A percentile compares a stretch with the other conserved stretches of the same genome.
Evolutionary conservation across 1,140 invertebrate genomes (phyloP).

Genomic region (Conus ventricosus): DNA sequence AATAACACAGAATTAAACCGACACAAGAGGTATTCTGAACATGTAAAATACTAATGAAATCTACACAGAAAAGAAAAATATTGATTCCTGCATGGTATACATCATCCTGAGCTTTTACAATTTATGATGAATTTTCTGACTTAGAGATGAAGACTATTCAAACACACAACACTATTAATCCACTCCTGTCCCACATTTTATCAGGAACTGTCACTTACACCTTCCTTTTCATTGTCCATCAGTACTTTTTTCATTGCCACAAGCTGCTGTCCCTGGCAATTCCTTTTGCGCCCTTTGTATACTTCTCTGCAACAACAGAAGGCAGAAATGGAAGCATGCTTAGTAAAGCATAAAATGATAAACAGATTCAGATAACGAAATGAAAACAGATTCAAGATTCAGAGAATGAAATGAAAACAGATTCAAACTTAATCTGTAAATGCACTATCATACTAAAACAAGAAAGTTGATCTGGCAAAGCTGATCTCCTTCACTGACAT

Average conservation of each 20-base stretch:
- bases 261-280: constrained; percentile 86
- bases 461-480: no score
- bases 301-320: constrained; percentile 85
- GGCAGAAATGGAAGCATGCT: neutral
- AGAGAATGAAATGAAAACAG: neutral
- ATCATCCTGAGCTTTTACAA: no score
- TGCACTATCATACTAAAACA: neutral
- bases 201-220: constrained; percentile 79
- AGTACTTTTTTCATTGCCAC: constrained; percentile 99
- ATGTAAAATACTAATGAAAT: no score
- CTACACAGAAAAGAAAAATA: no score
- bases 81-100: no score
- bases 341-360: neutral
- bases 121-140: no score
- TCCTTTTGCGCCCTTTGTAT: constrained; percentile 94
- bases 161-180: no score
- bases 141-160: no score
- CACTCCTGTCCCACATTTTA: no score
- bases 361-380: neutral
- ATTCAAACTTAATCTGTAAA: no score
- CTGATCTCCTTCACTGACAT: constrained; percentile 83
- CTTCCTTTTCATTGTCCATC: constrained; percentile 99
- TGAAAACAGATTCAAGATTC: neutral
- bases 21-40: no score
- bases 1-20: no score